A percentile compares a stretch with the other conserved stretches of the same genome.
Conservation (phyloP, 2,888 invertebrate species). For the Spilarctia lutea region DNA sequence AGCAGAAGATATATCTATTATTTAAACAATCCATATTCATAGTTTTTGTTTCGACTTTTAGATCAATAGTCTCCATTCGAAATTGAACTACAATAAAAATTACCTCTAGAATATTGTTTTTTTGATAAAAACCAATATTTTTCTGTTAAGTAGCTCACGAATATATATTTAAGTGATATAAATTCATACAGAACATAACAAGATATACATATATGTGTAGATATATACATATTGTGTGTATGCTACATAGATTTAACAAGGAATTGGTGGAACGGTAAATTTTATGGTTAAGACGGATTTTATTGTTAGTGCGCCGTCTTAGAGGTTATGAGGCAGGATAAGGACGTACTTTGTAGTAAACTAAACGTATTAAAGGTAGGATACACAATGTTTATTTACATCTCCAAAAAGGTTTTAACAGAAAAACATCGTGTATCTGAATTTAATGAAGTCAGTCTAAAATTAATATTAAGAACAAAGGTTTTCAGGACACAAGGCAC, state of each 20-base stretch:
- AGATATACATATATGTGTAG: neutral
- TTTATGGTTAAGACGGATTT: conserved; percentile 56
- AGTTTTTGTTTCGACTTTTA: no score
- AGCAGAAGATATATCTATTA: no score
- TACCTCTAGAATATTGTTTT: no score
- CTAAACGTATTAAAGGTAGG: neutral
- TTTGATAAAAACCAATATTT: no score
- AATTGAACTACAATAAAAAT: no score
- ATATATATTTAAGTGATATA: neutral
- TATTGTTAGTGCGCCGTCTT: conserved; percentile 49
- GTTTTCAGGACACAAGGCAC: no score
- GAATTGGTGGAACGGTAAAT: conserved; percentile 50
- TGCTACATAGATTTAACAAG: conserved; percentile 47
- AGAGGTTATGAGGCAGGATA: conserved; percentile 35
- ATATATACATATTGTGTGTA: conserved; percentile 16
- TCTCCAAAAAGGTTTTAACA: no score
- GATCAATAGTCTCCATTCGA: no score
- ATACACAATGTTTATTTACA: neutral
- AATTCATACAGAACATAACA: neutral
- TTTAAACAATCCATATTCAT: no score
- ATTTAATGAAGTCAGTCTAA: neutral
- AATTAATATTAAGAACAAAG: no score
- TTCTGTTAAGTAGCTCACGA: neutral
- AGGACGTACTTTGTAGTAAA: conserved; percentile 10
- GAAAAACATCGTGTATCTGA: neutral